Evolutionary conservation across 2,113 vertebrate genomes (phyloP), one percentile per base, ranked within the genome.

Genomic region (Anseranas semipalmata): DNA sequence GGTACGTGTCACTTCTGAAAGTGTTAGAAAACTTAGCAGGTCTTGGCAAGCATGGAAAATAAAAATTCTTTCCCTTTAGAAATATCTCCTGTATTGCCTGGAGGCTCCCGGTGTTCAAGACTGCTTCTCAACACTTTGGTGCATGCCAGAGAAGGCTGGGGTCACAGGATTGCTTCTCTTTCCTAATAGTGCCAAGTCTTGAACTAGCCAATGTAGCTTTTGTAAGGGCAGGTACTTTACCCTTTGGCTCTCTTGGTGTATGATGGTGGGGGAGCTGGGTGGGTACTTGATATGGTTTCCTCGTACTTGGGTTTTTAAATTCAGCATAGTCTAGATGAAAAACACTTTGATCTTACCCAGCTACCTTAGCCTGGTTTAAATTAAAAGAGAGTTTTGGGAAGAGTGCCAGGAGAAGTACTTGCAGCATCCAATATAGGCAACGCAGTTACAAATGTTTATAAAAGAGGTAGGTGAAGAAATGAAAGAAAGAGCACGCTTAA

Each of bases 401-500:
- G 6, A 63, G 28, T 55, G 81, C 95, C 96, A 95, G 45, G 20
- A 96, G 46, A 78, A 89, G 77, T 89, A 79, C 90, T 94, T 91
- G 65, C 70, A 82, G 56, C 74, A 68, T 93, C 65, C 66, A 95
- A 59, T 87, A 81, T 37, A 87, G 85, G 81, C 81, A 95, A 91
- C 60, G 62, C 19, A 68, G 87, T 65, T 87, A 91, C 37, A 93
- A 93, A 93, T 93, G 81, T 96, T 95, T 95, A 96, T 93, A 85
- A 63, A 89, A 91, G 70, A 93, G 45, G 46, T 55, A 93, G 84
- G 65, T 0, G 0, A 93, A 94, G 77, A 94, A 95, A 94, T 91
- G 87, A 81, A 52, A 55, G 73, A 77, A 87, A 91, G n/a, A 93
- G 92, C 87, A 95, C 92, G 95, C 70, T 94, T 97, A 94, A 95